These are phyloP conservation scores for Acromyrmex charruanus DNA, from an alignment of 1,140 invertebrate genomes.

Conservation along the genomic window DNA sequence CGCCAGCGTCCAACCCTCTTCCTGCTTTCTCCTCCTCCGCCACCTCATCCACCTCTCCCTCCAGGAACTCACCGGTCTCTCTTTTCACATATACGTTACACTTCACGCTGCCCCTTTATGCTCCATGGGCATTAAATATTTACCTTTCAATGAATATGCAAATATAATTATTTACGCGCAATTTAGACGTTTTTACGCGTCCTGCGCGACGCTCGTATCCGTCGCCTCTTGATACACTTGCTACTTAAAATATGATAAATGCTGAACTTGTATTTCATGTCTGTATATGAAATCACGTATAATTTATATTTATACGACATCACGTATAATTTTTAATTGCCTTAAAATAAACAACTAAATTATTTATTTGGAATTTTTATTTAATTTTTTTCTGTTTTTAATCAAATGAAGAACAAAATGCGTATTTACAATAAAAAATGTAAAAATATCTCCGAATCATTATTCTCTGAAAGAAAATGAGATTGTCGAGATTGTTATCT, in stretches of 20 bases:
- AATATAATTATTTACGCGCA: slow-evolving; percentile 87
- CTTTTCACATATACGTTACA: slow-evolving; percentile 82
- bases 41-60: slow-evolving; percentile 55
- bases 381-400: background rate
- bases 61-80: slow-evolving; percentile 66
- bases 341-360: background rate
- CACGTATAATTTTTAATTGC: slow-evolving; percentile 3
- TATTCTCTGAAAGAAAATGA: background rate
- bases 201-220: slow-evolving; percentile 67
- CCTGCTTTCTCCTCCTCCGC: slow-evolving; percentile 57
- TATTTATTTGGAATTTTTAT: background rate
- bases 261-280: slow-evolving; percentile 16
- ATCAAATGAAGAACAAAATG: background rate
- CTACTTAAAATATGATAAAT: slow-evolving; percentile 22
- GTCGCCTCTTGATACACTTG: slow-evolving; percentile 33
- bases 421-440: background rate
- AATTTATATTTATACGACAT: background rate
- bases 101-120: slow-evolving; percentile 79
- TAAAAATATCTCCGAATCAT: background rate
- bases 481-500: background rate
- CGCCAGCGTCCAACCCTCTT: slow-evolving; percentile 69
- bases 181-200: slow-evolving; percentile 86
- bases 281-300: slow-evolving; percentile 40
- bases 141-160: slow-evolving; percentile 87
- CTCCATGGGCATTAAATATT: slow-evolving; percentile 85